Conservation (phyloP, 2,113 vertebrate genomes). For the Triplophysa rosa region DNA sequence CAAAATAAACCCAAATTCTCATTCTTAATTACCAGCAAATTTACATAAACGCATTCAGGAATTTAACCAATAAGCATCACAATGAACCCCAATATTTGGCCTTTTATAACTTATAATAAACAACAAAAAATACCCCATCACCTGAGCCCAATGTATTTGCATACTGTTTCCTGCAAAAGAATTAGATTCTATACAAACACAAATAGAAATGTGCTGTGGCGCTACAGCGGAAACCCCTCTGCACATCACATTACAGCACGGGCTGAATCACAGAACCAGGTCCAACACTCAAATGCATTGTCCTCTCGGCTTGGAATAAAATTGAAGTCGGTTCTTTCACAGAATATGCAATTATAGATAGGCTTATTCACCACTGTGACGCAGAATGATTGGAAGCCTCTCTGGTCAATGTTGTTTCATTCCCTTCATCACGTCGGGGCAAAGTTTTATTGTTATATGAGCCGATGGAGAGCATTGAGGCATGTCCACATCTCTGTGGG, state of each 20-base stretch:
- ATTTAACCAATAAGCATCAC: conserved; percentile 12
- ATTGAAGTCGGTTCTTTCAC: conserved; percentile 50
- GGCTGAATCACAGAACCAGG: conserved; percentile 25
- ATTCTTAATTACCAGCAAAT: conserved; percentile 54
- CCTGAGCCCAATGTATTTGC: conserved; percentile 13
- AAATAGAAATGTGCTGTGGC: conserved; percentile 26
- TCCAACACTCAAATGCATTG: conserved; percentile 7
- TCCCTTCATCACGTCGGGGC: conserved; percentile 51
- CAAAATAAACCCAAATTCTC: conserved; percentile 50
- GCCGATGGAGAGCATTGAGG: conserved; percentile 65
- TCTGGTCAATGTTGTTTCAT: conserved; percentile 48
- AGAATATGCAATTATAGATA: conserved; percentile 49
- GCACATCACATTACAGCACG: conserved; percentile 46
- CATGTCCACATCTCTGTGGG: conserved; percentile 48
- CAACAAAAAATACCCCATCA: background rate
- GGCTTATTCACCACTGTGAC: conserved; percentile 49
- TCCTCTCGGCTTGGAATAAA: conserved; percentile 38
- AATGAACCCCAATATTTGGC: background rate
- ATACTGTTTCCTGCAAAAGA: conserved; percentile 1
- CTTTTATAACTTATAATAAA: conserved; percentile 29
- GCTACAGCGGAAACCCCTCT: conserved; percentile 41
- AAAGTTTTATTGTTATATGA: conserved; percentile 61
- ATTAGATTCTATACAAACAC: conserved; percentile 14
- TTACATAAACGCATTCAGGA: conserved; percentile 13
- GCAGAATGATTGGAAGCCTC: conserved; percentile 33